Evolutionary conservation across 2,113 vertebrate species (phyloP).

Genomic region (Electrona antarctica): DNA sequence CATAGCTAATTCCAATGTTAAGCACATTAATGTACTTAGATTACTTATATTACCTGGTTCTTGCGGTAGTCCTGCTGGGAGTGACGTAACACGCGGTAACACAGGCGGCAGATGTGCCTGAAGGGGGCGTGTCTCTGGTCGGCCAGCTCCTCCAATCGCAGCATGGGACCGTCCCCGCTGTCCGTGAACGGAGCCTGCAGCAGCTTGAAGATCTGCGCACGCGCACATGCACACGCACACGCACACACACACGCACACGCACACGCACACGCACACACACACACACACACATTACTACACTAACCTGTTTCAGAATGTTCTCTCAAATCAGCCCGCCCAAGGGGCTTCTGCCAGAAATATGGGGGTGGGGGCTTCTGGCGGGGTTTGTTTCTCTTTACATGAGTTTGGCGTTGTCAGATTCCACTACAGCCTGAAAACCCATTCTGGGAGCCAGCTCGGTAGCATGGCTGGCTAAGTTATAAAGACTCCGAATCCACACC

Average conservation of each 20-base stretch:
- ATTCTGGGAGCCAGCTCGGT: no score
- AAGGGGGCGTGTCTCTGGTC: constrained; percentile 97
- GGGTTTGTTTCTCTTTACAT: no score
- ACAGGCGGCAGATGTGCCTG: constrained; percentile 95
- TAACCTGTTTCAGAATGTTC: constrained; percentile 98
- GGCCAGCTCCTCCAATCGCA: constrained; percentile 92
- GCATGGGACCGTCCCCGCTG: constrained; percentile 96
- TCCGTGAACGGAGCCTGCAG: constrained; percentile 95
- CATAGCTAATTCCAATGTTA: constrained; percentile 3
- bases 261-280: no score
- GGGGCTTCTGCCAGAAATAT: no score
- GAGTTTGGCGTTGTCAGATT: no score
- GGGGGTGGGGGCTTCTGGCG: no score
- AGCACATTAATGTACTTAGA: background rate
- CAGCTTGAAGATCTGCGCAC: constrained; percentile 93
- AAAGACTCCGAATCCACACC: no score
- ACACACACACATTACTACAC: no score
- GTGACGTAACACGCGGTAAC: constrained; percentile 94
- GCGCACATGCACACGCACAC: no score
- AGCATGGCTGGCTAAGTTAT: no score
- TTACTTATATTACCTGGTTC: constrained; percentile 48
- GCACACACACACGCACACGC: no score
- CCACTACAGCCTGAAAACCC: no score
- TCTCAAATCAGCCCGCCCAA: constrained; percentile 41
- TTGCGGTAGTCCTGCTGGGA: constrained; percentile 99